A percentile compares a stretch with the other conserved stretches of the same genome.
Evolutionary conservation across 2,113 vertebrate genomes (phyloP).

Genomic region (Pyrgilauda ruficollis): DNA sequence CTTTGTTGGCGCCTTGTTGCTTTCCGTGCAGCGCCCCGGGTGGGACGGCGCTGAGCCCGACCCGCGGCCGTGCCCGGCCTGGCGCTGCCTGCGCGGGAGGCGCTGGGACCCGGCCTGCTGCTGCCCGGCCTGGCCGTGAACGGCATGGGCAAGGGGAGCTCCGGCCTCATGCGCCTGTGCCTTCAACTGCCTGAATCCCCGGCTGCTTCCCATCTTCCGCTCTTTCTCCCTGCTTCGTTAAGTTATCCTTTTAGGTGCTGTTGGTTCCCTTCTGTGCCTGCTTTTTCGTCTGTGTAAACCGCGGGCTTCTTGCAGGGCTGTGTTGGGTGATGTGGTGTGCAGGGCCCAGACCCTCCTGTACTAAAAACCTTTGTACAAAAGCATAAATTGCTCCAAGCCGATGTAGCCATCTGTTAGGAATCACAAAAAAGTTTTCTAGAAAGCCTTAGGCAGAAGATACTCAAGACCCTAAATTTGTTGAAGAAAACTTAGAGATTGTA

Average conservation of each 20-base stretch:
- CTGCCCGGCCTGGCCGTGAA: fast-evolving
- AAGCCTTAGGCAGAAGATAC: background rate
- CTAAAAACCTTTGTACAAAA: background rate
- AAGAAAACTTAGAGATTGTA: fast-evolving
- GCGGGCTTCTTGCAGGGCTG: too few species aligned
- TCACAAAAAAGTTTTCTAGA: background rate
- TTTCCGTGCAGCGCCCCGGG: background rate
- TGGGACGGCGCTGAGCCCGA: fast-evolving
- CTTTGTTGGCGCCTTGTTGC: background rate
- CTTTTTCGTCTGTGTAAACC: fast-evolving
- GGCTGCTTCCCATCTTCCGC: background rate
- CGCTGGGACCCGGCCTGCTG: fast-evolving
- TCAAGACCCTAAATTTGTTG: background rate
- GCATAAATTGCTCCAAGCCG: background rate
- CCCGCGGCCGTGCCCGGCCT: too few species aligned
- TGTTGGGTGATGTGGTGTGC: fast-evolving
- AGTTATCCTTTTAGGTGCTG: fast-evolving
- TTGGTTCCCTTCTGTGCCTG: background rate
- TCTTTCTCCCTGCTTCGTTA: fast-evolving
- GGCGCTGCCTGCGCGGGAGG: too few species aligned
- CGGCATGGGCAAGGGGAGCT: fast-evolving
- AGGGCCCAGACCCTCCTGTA: background rate
- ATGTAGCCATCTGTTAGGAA: background rate
- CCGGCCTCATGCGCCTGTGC: fast-evolving
- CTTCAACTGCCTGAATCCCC: fast-evolving